Percentiles rank a stretch among this genome's conserved stretches.
These are phyloP conservation scores for Eriosoma lanigerum DNA, from an alignment of 1,140 invertebrate species.

Conservation along the genomic window DNA sequence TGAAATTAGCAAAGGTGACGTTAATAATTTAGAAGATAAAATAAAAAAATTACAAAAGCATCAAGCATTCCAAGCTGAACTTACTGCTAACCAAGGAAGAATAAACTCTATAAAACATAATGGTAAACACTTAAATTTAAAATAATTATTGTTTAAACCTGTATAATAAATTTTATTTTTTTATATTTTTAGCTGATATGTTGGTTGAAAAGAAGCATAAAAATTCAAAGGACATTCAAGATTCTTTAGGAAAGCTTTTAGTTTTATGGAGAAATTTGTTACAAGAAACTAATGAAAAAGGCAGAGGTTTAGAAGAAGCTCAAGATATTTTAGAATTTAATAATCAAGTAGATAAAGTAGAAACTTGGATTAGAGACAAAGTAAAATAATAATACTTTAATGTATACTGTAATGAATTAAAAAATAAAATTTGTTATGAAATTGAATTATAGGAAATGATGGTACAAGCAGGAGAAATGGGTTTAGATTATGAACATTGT, in stretches of 20 bases:
- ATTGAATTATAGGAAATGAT: slow-evolving; percentile 74
- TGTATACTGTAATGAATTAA: no score
- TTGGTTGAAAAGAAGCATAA: slow-evolving; percentile 69
- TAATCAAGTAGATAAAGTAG: slow-evolving; percentile 92
- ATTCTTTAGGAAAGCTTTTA: slow-evolving; percentile 71
- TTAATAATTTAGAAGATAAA: slow-evolving; percentile 78
- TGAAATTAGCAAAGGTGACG: slow-evolving; percentile 69
- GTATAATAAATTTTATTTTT: not conserved
- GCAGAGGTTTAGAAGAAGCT: slow-evolving; percentile 91
- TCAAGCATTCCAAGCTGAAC: slow-evolving; percentile 94
- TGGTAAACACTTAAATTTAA: slow-evolving; percentile 58
- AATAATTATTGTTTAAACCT: not conserved
- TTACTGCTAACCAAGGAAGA: slow-evolving; percentile 82
- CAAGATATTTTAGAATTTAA: slow-evolving; percentile 97
- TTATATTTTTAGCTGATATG: slow-evolving; percentile 62
- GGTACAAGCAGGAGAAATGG: slow-evolving; percentile 89
- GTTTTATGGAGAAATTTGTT: slow-evolving; percentile 80
- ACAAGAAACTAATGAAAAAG: slow-evolving; percentile 74
- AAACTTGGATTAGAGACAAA: slow-evolving; percentile 94
- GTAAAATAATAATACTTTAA: slow-evolving; percentile 49
- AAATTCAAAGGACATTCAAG: slow-evolving; percentile 73
- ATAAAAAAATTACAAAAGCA: slow-evolving; percentile 97
- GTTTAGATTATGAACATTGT: slow-evolving; percentile 94
- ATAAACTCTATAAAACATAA: slow-evolving; percentile 78
- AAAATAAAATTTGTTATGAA: not conserved